A percentile compares a stretch with the other conserved stretches of the same genome.
Evolutionary conservation across 2,888 invertebrate genomes (phyloP).

Genomic region (Conomelus anceps): DNA sequence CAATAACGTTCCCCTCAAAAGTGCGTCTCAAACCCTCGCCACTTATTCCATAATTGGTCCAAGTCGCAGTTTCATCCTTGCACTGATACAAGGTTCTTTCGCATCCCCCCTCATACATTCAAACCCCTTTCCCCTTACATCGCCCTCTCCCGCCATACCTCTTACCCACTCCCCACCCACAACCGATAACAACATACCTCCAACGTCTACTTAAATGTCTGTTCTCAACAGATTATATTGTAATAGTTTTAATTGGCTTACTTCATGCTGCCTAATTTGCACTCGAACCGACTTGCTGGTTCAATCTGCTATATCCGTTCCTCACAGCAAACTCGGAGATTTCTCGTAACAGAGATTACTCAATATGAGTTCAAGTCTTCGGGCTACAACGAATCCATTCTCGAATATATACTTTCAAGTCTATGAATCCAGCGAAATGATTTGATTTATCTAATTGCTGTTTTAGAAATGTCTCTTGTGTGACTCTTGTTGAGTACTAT

Average conservation of each 20-base stretch:
- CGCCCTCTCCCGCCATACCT: background rate
- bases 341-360: background rate
- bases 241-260: slow-evolving; percentile 11
- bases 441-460: background rate
- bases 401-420: background rate
- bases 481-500: background rate
- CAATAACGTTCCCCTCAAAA: slow-evolving; percentile 1
- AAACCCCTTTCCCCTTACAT: background rate
- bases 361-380: background rate
- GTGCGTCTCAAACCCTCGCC: background rate
- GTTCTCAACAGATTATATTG: slow-evolving; percentile 10
- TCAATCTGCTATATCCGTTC: background rate
- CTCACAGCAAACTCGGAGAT: background rate
- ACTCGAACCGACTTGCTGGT: background rate
- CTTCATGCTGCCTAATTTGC: background rate
- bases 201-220: slow-evolving; percentile 2
- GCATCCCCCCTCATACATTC: background rate
- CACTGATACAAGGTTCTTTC: slow-evolving; percentile 1
- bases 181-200: background rate
- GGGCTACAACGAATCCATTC: background rate
- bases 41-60: slow-evolving; percentile 9
- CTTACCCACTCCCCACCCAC: background rate
- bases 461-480: background rate
- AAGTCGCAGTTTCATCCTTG: background rate
- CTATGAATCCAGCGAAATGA: background rate